phyloP scores from a whole-genome alignment of 2,113 vertebrate species.

The Phaetusa simplex region DNA sequence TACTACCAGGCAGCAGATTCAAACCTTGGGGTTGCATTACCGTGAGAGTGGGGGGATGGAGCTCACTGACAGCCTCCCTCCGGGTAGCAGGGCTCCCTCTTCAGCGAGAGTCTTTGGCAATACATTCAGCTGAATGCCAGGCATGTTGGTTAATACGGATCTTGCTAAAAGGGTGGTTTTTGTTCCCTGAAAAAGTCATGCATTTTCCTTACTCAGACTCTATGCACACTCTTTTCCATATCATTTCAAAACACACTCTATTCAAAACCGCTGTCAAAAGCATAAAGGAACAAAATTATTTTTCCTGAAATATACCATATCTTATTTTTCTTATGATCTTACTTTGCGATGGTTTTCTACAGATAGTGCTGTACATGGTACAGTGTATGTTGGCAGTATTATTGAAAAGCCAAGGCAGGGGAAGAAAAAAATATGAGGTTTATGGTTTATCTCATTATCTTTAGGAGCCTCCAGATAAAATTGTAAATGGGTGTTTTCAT shows the following conservation, averaged over 20 bases:
- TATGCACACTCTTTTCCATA: neutral
- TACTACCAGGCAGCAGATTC: neutral
- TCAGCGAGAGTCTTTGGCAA: neutral
- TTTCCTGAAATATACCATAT: neutral
- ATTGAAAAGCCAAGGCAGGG: neutral
- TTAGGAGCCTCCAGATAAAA: neutral
- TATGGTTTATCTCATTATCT: constrained; percentile 26
- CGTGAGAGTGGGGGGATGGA: neutral
- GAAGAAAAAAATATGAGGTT: neutral
- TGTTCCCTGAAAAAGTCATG: neutral
- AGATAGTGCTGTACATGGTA: neutral
- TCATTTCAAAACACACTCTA: neutral
- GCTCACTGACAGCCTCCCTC: neutral
- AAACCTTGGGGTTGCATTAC: neutral
- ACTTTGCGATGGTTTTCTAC: neutral
- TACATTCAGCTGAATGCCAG: neutral
- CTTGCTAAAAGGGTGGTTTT: neutral
- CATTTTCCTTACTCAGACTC: neutral
- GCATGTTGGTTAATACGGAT: neutral
- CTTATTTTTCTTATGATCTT: neutral
- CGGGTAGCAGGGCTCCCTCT: neutral
- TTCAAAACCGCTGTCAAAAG: neutral
- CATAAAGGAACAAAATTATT: neutral
- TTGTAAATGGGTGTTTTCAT: neutral
- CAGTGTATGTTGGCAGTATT: neutral